Base-by-base conservation (phyloP, 37 sponge, comb jelly and placozoan genomes). In the Eunapius fragilis region DNA sequence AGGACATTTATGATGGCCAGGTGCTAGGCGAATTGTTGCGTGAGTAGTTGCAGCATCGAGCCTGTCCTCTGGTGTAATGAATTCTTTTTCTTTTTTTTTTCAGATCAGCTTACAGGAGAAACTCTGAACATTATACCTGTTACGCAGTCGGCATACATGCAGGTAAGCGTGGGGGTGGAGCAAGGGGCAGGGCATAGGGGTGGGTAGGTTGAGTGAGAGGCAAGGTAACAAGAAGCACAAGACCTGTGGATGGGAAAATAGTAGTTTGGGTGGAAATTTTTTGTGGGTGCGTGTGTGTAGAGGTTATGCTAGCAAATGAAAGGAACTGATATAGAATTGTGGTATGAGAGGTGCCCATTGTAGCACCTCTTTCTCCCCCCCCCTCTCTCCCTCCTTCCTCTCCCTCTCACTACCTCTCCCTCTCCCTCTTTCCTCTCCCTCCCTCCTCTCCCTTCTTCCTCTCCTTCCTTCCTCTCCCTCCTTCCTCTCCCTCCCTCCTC, bases 1-100 rank as follows among this genome's bases (percentile, higher is more conserved):
- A 98, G 58, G 99, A 96, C 69, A 27, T 98, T 36, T 98, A 89
- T 34, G 99, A 98, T 87, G 99, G 99, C 22, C 97, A 96, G 76
- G 93, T 98, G 24, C 79, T 98, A 0, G 91, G 95, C 3, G 97
- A 96, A 69, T 85, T 98, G 50, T 45, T 96, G 9, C 92, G 98
- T 97, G 31, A 79, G 76, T 84, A 28, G 31, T 26, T 31, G 19
- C 32, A 81, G 82, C n/a, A 25, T 25, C 25, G 26, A 24, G 30
- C 17, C 23, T 71, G 27, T 19, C 1, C 73, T 14, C 14, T 5
- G 30, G 2, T n/a, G 30, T 72, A 25, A 12, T 10, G 28, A 31
- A 50, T 73, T 45, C 27, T 25, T 2, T 50, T 37, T 45, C 14
- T 4, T 47, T 25, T 2, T 50, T 37, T 45, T 58, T 4, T 0